Conservation (phyloP, 2,113 vertebrate genomes). For the Campylorhamphus procurvoides region DNA sequence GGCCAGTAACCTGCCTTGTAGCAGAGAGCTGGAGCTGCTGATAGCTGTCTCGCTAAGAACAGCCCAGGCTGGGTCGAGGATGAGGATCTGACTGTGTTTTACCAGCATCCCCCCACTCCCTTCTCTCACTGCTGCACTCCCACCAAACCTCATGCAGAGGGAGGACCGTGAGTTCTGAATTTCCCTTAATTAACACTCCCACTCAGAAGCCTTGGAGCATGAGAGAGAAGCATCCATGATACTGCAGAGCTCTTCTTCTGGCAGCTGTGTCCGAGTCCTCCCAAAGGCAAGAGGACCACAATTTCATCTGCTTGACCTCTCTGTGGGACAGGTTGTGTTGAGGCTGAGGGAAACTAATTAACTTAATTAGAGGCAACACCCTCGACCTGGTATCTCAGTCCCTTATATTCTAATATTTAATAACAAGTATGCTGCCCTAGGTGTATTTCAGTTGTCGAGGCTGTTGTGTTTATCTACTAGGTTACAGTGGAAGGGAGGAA, state of each 20-base stretch:
- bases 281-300: background rate
- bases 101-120: accelerated
- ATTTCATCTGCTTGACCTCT: background rate
- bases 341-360: background rate
- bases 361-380: background rate
- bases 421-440: background rate
- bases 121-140: background rate
- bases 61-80: background rate
- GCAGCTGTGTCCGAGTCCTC: accelerated
- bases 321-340: background rate
- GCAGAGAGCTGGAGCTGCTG: background rate
- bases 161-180: background rate
- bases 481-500: background rate
- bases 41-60: background rate
- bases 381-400: background rate
- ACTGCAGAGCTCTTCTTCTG: background rate
- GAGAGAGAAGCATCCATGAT: background rate
- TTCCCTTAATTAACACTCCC: background rate
- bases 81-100: background rate
- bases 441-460: background rate
- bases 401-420: background rate
- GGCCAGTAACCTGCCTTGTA: background rate
- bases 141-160: no score
- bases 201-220: background rate
- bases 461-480: background rate